These are phyloP conservation scores for Gnathonemus echidnorhynchus DNA, from an alignment of 2,113 vertebrate species.

Conservation along the genomic window DNA sequence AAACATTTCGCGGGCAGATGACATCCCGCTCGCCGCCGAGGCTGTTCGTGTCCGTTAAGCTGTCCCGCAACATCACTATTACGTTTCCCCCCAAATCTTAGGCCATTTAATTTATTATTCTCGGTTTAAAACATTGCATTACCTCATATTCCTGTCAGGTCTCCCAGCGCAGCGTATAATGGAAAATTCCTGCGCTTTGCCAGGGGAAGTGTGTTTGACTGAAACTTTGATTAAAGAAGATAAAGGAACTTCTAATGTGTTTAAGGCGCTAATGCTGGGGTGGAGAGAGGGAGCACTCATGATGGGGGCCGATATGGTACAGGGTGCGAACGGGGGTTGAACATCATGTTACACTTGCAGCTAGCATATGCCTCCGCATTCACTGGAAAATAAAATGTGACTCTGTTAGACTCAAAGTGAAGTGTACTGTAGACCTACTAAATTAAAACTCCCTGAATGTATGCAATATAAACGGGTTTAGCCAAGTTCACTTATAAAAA, in stretches of 20 bases:
- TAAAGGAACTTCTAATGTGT: slow-evolving; percentile 29
- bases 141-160: slow-evolving; percentile 33
- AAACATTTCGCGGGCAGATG: not conserved
- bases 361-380: not conserved
- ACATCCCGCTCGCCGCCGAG: not conserved
- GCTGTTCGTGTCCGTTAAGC: not conserved
- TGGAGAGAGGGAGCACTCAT: not conserved
- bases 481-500: slow-evolving; percentile 1
- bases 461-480: slow-evolving; percentile 13
- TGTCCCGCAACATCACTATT: slow-evolving; percentile 9
- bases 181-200: slow-evolving; percentile 23
- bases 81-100: slow-evolving; percentile 3
- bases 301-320: not conserved
- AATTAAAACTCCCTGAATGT: not conserved
- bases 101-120: slow-evolving; percentile 26
- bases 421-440: not conserved
- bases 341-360: slow-evolving; percentile 18
- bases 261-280: slow-evolving; percentile 12
- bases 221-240: slow-evolving; percentile 24
- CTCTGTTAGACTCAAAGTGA: not conserved
- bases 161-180: slow-evolving; percentile 26
- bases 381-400: not conserved
- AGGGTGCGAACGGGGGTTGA: not conserved
- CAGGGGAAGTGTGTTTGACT: slow-evolving; percentile 21
- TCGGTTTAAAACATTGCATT: slow-evolving; percentile 29